Evolutionary conservation across 1,140 invertebrate genomes (phyloP).

Genomic region (Diorhabda sublineata): DNA sequence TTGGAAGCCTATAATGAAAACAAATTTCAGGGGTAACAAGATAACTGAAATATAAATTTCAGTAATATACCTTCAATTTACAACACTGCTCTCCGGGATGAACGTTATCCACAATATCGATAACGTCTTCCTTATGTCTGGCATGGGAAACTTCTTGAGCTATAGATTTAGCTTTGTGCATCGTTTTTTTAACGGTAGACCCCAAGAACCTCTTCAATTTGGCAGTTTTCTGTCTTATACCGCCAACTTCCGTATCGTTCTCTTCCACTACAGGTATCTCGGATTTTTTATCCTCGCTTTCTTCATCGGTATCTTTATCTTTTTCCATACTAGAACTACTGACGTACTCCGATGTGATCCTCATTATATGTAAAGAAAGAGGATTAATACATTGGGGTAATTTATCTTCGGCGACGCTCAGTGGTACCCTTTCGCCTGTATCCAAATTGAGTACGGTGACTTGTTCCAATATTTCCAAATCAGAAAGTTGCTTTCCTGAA

Average conservation of each 20-base stretch:
- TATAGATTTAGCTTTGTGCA: slow-evolving; percentile 85
- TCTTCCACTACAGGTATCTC: slow-evolving; percentile 55
- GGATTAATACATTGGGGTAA: slow-evolving; percentile 88
- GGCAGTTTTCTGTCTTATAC: slow-evolving; percentile 50
- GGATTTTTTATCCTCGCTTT: slow-evolving; percentile 73
- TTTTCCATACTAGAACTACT: slow-evolving; percentile 72
- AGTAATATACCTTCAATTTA: slow-evolving; percentile 68
- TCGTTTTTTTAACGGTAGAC: slow-evolving; percentile 80
- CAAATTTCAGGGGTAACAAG: background rate
- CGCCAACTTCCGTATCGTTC: slow-evolving; percentile 30
- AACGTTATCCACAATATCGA: slow-evolving; percentile 80
- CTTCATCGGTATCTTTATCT: slow-evolving; percentile 77
- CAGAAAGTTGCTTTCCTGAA: slow-evolving; percentile 77
- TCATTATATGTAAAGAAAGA: slow-evolving; percentile 90
- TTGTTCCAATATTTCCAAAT: slow-evolving; percentile 88
- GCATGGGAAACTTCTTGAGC: slow-evolving; percentile 83
- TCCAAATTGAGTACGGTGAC: slow-evolving; percentile 86
- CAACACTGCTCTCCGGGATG: slow-evolving; percentile 76
- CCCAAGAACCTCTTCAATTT: slow-evolving; percentile 83
- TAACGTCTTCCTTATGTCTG: slow-evolving; percentile 78
- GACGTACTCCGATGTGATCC: slow-evolving; percentile 84
- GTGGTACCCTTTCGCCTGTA: slow-evolving; percentile 83
- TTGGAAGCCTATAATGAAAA: slow-evolving; percentile 62
- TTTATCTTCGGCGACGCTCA: slow-evolving; percentile 87
- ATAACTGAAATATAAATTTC: background rate